phyloP scores from a whole-genome alignment of 2,797 vertebrate genomes.

The Neomorphus geoffroyi region DNA sequence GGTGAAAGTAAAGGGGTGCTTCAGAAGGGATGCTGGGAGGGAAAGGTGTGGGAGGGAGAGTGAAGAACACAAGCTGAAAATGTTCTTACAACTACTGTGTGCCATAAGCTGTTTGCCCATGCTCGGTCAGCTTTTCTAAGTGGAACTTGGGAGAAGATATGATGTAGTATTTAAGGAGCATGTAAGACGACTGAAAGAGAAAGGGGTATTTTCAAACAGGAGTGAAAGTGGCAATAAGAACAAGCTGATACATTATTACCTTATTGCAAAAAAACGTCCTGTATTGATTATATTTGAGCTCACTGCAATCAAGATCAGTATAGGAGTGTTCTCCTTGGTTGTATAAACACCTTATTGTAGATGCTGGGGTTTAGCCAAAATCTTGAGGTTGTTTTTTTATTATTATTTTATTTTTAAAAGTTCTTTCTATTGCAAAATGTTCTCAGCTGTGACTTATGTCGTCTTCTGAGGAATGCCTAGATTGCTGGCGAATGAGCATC shows the following conservation, averaged over 20 bases:
- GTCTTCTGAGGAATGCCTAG: neutral
- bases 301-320: slow-evolving; percentile 37
- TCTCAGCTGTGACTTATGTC: neutral
- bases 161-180: neutral
- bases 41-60: neutral
- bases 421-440: slow-evolving; percentile 50
- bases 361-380: slow-evolving; percentile 51
- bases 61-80: neutral
- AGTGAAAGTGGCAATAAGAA: neutral
- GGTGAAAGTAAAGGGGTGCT: neutral
- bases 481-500: neutral
- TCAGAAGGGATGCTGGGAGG: neutral
- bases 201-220: neutral
- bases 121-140: neutral
- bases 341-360: slow-evolving; percentile 49
- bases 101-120: neutral
- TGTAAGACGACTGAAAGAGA: neutral
- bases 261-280: slow-evolving; percentile 3
- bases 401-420: slow-evolving; percentile 10
- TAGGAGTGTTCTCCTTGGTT: slow-evolving; percentile 25
- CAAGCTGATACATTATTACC: neutral
- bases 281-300: slow-evolving; percentile 26
- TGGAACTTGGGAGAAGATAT: neutral
- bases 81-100: neutral
- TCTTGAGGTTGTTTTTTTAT: neutral